Evolutionary conservation across 2,113 vertebrate genomes (phyloP).

Genomic region (Triplophysa siluroides): DNA sequence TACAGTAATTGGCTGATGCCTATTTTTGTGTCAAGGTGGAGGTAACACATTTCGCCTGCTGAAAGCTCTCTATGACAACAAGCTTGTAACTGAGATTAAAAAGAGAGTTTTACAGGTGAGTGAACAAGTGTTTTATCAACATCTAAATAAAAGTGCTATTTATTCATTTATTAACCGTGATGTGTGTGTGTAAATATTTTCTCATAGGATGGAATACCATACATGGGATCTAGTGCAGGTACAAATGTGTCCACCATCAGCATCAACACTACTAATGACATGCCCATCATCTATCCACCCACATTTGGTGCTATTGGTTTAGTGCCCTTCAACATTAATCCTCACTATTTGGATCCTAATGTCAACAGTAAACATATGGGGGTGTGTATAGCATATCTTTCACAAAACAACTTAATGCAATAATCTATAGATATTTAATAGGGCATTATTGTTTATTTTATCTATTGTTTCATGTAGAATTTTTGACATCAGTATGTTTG

Average conservation of each 20-base stretch:
- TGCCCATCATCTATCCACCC: constrained; percentile 86
- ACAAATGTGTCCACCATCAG: constrained; percentile 83
- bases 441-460: not conserved
- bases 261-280: constrained; percentile 88
- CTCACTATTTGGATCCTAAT: constrained; percentile 83
- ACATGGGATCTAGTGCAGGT: constrained; percentile 86
- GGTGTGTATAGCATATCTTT: constrained; percentile 64
- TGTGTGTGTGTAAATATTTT: not conserved
- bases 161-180: not conserved
- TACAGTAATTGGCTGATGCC: not conserved
- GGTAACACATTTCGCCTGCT: constrained; percentile 90
- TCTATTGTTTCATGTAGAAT: no score
- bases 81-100: constrained; percentile 79
- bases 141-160: not conserved
- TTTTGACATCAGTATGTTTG: no score
- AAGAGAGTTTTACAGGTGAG: constrained; percentile 81
- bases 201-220: constrained; percentile 80
- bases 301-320: constrained; percentile 80
- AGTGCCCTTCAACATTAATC: constrained; percentile 89
- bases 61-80: constrained; percentile 84
- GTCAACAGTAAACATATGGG: constrained; percentile 83
- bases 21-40: constrained; percentile 73
- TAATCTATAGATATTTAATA: not conserved
- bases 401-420: not conserved
- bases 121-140: not conserved